Evolutionary conservation across 2,113 vertebrate genomes (phyloP), one percentile per base, ranked within the genome.

Genomic region (Eulacestoma nigropectus): DNA sequence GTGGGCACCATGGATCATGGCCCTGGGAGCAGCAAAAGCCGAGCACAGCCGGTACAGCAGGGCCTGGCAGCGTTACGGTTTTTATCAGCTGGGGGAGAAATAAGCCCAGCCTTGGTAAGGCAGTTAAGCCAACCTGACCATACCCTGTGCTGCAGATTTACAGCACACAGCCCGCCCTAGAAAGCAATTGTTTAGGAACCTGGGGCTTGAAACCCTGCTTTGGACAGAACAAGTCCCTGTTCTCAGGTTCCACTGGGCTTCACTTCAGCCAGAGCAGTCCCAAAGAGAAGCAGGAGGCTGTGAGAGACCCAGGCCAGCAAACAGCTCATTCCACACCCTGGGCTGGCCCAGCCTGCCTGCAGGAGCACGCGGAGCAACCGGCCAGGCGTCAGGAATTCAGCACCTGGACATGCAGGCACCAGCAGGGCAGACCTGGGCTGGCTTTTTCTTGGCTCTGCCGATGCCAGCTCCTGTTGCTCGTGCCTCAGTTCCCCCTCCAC

Each of bases 71-170:
- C 35, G 25, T 81, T 78, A 62, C 56, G 89, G 84, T 91, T 84
- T 94, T 93, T 78, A 96, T 95, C 96, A 97, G 87, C 53, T 96
- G 90, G 64, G 29, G 74, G 78, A 90, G 91, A 87, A 88, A 86
- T 88, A 60, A 95, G 92, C 82, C 81, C 89, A 91, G 93, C 55
- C 87, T 93, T 44, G 55, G 93, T 46, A n/a, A 67, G 91, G 65
- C 62, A 81, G 55, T 33, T 62, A 33, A 82, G 52, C 63, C 93
- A 93, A 68, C 70, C 93, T 83, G 87, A 15, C 17, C 81, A 52
- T 63, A 3, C 20, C 85, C 93, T 27, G 33, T 52, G 79, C 68
- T 62, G 74, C 44, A 64, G 94, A 94, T 82, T 90, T 72, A 79
- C 68, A 56, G 70, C 37, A n/a, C 82, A 12, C 67, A 79, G 69